Evolutionary conservation across 2,888 invertebrate genomes (phyloP), one percentile per base, ranked within the genome.

Genomic region (Meta bourneti): DNA sequence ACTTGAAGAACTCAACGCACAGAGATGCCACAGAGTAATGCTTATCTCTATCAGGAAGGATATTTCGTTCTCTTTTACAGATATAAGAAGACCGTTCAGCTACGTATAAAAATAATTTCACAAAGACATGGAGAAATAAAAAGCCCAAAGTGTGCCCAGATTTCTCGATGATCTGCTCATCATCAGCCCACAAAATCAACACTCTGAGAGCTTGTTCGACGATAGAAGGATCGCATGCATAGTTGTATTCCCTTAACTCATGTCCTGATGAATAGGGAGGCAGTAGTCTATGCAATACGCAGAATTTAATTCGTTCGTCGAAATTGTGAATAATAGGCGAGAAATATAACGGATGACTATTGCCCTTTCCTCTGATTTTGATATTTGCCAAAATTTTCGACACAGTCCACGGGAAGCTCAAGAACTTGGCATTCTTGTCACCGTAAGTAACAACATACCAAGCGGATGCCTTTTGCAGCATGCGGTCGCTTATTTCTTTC

Each of bases 351-450:
- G 79, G 49, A 7, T 4, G 7, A 11, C 11, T 20, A 6, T 13
- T 6, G 9, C 19, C 69, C 8, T 61, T 80, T 19, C 72, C 69
- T 34, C n/a, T 81, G 11, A 87, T 1, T 81, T 90, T 93, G 6
- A 93, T 84, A 48, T 84, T 82, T 5, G 80, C 84, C 11, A 93
- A 82, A 48, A 84, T 71, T 16, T 74, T 77, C 6, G 93, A 93
- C 7, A 93, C 86, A 11, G 85, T 89, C 93, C 93, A 93, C 0
- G 93, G 91, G 74, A 93, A 91, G 49, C 93, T 93, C 7, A 93
- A 49, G 49, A 91, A 89, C 48, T 79, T 82, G 7, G 91, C 81
- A 54, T 86, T 54, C 0, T 71, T 89, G 34, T 91, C 86, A 49
- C 69, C 51, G 20, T 93, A 93, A 0, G 93, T 93, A 7, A 93